Conservation (phyloP, 2,797 vertebrate genomes). For the Hippoglossus hippoglossus region DNA sequence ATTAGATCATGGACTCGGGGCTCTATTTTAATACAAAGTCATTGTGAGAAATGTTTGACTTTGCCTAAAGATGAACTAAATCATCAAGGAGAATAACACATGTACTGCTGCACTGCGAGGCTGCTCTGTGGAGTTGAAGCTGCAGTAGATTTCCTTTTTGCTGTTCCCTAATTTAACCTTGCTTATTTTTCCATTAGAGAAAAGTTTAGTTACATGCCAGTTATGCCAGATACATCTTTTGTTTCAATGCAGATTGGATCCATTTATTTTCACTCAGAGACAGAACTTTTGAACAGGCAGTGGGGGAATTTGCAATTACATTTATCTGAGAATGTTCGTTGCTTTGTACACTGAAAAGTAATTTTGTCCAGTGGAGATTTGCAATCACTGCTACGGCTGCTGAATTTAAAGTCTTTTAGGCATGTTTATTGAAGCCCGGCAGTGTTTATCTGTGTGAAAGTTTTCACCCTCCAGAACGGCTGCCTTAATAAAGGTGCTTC, state of each 20-base stretch:
- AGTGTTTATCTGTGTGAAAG: conserved; percentile 54
- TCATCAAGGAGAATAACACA: conserved; percentile 46
- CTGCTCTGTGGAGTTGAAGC: conserved; percentile 1
- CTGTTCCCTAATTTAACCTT: conserved; percentile 38
- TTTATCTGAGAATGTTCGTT: conserved; percentile 74
- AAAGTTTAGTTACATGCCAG: conserved; percentile 54
- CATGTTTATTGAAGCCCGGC: conserved; percentile 62
- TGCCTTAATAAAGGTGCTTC: conserved; percentile 58
- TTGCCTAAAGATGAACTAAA: conserved; percentile 56
- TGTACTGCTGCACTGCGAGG: conserved; percentile 4
- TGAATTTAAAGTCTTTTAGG: conserved; percentile 71
- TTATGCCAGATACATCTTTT: conserved; percentile 66
- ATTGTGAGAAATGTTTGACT: conserved; percentile 60
- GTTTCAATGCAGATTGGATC: conserved; percentile 73
- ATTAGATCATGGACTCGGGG: conserved; percentile 59
- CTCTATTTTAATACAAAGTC: conserved; percentile 62
- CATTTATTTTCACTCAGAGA: conserved; percentile 63
- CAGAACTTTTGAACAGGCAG: conserved; percentile 60
- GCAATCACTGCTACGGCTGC: conserved; percentile 44
- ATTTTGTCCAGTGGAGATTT: conserved; percentile 74
- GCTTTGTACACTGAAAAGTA: conserved; percentile 69
- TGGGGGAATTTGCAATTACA: conserved; percentile 75
- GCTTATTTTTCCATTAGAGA: conserved; percentile 49
- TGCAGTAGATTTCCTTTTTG: conserved; percentile 15
- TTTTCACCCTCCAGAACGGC: conserved; percentile 47